Conservation (phyloP, 2,888 invertebrate species). For the Caprella mutica region DNA sequence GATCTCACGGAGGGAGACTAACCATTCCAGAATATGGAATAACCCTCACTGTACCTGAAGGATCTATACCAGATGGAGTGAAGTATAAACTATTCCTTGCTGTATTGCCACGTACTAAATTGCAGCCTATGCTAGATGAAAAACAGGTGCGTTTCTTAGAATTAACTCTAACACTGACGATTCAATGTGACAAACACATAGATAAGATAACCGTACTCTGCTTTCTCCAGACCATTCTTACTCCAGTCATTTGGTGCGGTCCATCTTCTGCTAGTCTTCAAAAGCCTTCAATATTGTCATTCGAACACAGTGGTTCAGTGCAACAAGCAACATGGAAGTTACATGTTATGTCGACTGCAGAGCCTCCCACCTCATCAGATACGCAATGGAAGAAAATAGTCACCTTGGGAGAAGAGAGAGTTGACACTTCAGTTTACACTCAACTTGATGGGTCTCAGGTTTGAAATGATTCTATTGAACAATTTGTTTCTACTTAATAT, state of each 20-base stretch:
- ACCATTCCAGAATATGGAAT: slow-evolving; percentile 24
- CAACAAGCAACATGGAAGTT: slow-evolving; percentile 71
- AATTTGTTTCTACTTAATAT: no score
- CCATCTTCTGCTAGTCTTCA: slow-evolving; percentile 58
- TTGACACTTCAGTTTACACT: slow-evolving; percentile 80
- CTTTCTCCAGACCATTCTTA: slow-evolving; percentile 22
- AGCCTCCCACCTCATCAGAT: not conserved
- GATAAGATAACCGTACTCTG: no score
- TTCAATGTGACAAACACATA: no score
- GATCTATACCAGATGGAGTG: slow-evolving; percentile 19
- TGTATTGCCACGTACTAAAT: slow-evolving; percentile 11
- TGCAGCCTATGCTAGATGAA: slow-evolving; percentile 18
- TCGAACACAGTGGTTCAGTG: slow-evolving; percentile 77
- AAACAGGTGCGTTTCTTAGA: slow-evolving; percentile 30
- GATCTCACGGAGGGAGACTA: slow-evolving; percentile 21
- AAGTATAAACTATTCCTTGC: slow-evolving; percentile 24
- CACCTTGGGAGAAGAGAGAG: slow-evolving; percentile 69
- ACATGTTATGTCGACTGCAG: slow-evolving; percentile 48
- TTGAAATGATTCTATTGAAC: no score
- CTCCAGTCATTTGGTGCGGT: slow-evolving; percentile 70
- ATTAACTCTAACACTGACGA: no score
- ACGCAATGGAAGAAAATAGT: slow-evolving; percentile 46
- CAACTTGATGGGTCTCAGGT: slow-evolving; percentile 80
- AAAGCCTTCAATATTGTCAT: slow-evolving; percentile 69
- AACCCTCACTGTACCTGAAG: slow-evolving; percentile 27